Conservation (phyloP, 2,797 vertebrate genomes). For the Siniperca obscura region DNA sequence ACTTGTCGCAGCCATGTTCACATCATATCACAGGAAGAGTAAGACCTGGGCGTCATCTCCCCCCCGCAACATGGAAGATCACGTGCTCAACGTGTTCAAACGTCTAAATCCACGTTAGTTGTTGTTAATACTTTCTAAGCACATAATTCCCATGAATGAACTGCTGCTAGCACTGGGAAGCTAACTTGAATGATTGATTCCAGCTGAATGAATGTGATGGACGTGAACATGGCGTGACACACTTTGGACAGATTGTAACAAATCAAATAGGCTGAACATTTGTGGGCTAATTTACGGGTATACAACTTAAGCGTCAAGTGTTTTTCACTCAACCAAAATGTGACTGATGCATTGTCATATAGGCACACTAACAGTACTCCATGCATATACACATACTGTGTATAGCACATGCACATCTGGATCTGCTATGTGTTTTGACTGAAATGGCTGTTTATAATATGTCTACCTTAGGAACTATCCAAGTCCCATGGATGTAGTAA, state of each 20-base stretch:
- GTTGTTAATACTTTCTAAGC: neutral
- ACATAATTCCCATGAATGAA: neutral
- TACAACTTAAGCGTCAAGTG: neutral
- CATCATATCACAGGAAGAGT: neutral
- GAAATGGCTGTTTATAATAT: neutral
- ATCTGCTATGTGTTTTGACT: neutral
- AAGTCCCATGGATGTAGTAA: neutral
- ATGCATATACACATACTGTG: neutral
- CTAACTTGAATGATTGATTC: neutral
- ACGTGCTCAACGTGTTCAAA: neutral
- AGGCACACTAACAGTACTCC: constrained; percentile 5
- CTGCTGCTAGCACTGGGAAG: neutral
- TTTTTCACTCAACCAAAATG: neutral
- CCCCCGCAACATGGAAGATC: neutral
- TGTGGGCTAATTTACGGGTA: neutral
- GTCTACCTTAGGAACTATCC: neutral
- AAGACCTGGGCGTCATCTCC: neutral
- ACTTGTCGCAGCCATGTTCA: constrained; percentile 10
- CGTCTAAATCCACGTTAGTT: neutral
- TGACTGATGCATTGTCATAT: neutral
- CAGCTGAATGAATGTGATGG: neutral
- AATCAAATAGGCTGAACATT: neutral
- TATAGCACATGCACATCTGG: neutral
- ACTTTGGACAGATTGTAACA: neutral
- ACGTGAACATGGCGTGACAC: neutral